Conservation (phyloP, 1,140 invertebrate genomes). For the Sitophilus oryzae region DNA sequence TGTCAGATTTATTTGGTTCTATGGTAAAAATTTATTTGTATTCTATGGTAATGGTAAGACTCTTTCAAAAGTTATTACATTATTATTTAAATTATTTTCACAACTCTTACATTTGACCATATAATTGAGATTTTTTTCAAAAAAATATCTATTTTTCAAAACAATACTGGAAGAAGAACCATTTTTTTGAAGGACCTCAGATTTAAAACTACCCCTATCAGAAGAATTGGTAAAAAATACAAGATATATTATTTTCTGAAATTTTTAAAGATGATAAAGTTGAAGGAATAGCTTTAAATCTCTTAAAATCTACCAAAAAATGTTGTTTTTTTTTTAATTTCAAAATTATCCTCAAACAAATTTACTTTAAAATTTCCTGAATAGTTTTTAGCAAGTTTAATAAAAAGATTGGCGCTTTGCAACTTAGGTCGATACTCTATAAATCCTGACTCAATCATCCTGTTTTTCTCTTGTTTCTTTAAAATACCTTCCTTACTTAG, state of each 20-base stretch:
- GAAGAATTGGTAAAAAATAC: slow-evolving; percentile 28
- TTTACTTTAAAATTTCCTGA: slow-evolving; percentile 38
- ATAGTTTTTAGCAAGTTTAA: slow-evolving; percentile 45
- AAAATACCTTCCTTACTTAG: slow-evolving; percentile 46
- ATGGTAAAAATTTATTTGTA: slow-evolving; percentile 47
- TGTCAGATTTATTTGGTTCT: slow-evolving; percentile 46
- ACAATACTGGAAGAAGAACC: slow-evolving; percentile 24
- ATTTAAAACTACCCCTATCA: slow-evolving; percentile 47
- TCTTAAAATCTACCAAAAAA: slow-evolving; percentile 42
- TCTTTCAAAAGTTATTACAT: slow-evolving; percentile 44
- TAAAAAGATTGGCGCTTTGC: slow-evolving; percentile 51
- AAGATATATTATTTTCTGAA: slow-evolving; percentile 36
- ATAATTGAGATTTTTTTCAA: slow-evolving; percentile 40
- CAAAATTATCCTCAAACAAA: slow-evolving; percentile 32
- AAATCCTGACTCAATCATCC: slow-evolving; percentile 43
- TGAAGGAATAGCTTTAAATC: slow-evolving; percentile 42
- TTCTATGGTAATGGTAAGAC: slow-evolving; percentile 52
- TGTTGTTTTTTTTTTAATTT: slow-evolving; percentile 38
- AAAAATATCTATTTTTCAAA: slow-evolving; percentile 41
- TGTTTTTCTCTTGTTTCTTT: slow-evolving; percentile 26
- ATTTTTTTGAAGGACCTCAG: slow-evolving; percentile 45
- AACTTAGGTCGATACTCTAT: slow-evolving; percentile 51
- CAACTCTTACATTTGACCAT: slow-evolving; percentile 50
- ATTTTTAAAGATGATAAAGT: slow-evolving; percentile 29
- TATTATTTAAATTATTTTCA: slow-evolving; percentile 42